Evolutionary conservation across 2,797 vertebrate genomes (phyloP).

Genomic region (Spondyliosoma cantharus): DNA sequence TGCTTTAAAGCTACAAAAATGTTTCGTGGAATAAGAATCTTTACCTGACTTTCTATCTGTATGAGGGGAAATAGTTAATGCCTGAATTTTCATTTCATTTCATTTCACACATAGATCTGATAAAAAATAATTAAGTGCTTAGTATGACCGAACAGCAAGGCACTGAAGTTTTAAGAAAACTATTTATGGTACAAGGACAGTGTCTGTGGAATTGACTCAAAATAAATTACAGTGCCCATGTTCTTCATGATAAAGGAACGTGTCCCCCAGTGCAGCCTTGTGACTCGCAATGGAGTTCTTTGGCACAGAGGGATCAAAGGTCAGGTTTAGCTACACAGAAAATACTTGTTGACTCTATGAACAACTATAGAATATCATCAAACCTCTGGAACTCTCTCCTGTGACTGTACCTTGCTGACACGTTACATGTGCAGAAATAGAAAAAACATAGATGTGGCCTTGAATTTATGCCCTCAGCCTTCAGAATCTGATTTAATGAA

Average conservation of each 20-base stretch:
- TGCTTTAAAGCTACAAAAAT: too few species aligned
- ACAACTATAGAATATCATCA: not conserved
- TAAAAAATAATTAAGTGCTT: too few species aligned
- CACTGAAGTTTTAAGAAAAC: not conserved
- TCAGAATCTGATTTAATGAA: slow-evolving; percentile 44
- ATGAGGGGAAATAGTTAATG: too few species aligned
- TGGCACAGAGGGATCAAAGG: not conserved
- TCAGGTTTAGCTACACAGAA: not conserved
- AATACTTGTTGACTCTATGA: not conserved
- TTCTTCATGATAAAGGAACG: slow-evolving; percentile 1
- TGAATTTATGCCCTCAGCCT: slow-evolving; percentile 16
- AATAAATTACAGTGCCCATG: not conserved
- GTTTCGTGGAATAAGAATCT: too few species aligned
- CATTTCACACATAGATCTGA: not conserved
- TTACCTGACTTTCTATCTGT: too few species aligned
- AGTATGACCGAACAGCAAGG: not conserved
- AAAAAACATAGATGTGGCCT: slow-evolving; percentile 1
- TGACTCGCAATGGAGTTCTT: not conserved
- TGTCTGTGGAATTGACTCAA: not conserved
- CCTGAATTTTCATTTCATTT: too few species aligned
- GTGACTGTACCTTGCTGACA: slow-evolving; percentile 3
- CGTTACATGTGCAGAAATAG: slow-evolving; percentile 1
- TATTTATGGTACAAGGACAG: not conserved
- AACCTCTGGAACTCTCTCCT: not conserved
- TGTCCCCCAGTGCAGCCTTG: not conserved